phyloP scores from a whole-genome alignment of 2,797 vertebrate species.

The Bufotes viridis region DNA sequence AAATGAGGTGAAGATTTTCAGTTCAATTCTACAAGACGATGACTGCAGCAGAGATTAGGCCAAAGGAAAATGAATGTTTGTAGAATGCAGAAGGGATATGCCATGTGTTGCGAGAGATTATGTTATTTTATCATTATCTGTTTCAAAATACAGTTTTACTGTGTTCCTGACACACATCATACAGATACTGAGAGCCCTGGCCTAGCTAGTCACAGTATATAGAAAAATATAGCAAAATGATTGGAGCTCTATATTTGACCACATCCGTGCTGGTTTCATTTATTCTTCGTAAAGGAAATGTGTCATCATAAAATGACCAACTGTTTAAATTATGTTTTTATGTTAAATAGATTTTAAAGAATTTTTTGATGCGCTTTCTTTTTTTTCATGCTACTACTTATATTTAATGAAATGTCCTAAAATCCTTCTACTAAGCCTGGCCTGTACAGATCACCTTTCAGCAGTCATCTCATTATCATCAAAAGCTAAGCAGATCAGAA shows the following conservation, averaged over 20 bases:
- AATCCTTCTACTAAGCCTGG: too few species aligned
- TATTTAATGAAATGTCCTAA: too few species aligned
- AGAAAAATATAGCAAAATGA: background rate
- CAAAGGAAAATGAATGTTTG: slow-evolving; percentile 1
- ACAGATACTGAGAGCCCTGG: background rate
- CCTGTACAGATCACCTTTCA: too few species aligned
- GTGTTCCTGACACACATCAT: slow-evolving; percentile 2
- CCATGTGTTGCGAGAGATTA: background rate
- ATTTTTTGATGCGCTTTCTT: too few species aligned
- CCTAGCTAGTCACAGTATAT: background rate
- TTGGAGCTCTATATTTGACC: background rate
- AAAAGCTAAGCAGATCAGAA: too few species aligned
- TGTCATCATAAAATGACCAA: too few species aligned
- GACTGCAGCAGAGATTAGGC: background rate
- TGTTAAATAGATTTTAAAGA: too few species aligned
- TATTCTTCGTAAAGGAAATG: background rate
- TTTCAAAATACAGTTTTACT: background rate
- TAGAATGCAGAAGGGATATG: background rate
- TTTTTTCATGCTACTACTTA: too few species aligned
- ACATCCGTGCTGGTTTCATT: background rate
- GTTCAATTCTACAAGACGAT: background rate
- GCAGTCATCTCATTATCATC: too few species aligned
- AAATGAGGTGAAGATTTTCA: background rate
- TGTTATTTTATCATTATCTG: background rate
- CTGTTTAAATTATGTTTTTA: too few species aligned